Percentiles rank a stretch among this genome's conserved stretches.
These are phyloP conservation scores for Solenopsis fugax DNA, from an alignment of 1,140 invertebrate genomes.

Conservation along the genomic window DNA sequence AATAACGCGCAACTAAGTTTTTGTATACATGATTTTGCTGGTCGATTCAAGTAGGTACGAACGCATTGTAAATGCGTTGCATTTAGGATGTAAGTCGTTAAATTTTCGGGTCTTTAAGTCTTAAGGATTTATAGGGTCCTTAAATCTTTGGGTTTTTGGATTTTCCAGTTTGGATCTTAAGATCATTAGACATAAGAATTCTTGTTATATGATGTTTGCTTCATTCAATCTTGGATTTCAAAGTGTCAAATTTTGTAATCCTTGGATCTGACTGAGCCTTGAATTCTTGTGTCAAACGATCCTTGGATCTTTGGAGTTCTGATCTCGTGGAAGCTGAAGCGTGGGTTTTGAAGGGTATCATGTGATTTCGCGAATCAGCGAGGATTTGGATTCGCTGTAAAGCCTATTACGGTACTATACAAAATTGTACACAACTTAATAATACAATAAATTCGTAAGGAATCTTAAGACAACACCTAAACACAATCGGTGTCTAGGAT, in stretches of 20 bases:
- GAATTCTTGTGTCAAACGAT: constrained; percentile 35
- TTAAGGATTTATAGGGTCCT: constrained; percentile 32
- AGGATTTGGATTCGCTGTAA: constrained; percentile 70
- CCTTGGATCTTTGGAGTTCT: constrained; percentile 49
- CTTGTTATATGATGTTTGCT: background rate
- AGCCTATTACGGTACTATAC: constrained; percentile 76
- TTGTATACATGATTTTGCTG: constrained; percentile 72
- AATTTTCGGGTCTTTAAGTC: constrained; percentile 67
- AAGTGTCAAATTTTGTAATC: background rate
- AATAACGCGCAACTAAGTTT: constrained; percentile 66
- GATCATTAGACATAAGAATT: constrained; percentile 41
- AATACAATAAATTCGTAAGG: constrained; percentile 70
- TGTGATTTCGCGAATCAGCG: constrained; percentile 77
- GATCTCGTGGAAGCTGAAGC: constrained; percentile 53
- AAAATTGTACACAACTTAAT: constrained; percentile 77
- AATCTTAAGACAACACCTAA: constrained; percentile 79
- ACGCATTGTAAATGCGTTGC: constrained; percentile 69
- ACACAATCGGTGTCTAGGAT: constrained; percentile 81
- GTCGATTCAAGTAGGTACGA: constrained; percentile 64
- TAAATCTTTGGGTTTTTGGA: constrained; percentile 49
- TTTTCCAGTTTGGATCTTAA: constrained; percentile 53
- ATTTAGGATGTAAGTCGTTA: constrained; percentile 78
- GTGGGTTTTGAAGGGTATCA: constrained; percentile 69
- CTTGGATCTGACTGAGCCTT: background rate
- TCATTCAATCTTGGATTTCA: constrained; percentile 23